Evolutionary conservation across 2,113 vertebrate genomes (phyloP), one percentile per base, ranked within the genome.

Genomic region (Thalassoma bifasciatum): DNA sequence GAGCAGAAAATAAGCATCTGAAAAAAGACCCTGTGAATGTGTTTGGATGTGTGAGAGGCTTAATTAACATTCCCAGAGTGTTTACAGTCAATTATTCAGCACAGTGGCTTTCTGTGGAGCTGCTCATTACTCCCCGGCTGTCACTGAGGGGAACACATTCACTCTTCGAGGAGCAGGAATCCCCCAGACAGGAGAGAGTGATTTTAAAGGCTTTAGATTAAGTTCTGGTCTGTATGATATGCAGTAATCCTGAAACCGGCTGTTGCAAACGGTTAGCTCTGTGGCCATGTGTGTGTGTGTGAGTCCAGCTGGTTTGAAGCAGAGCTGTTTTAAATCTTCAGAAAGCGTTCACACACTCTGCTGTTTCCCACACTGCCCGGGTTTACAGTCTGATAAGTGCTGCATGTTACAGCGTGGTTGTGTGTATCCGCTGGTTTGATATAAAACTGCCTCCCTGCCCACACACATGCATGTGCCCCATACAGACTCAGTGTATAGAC

Each of bases 51-150:
- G 86, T 87, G 84, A 88, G 90, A 84, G 77, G 83, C 85, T 81
- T 93, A 93, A 93, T 93, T 93, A 93, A 90, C 91, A 91, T 92
- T 91, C 92, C 80, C 90, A 38, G 67, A 78, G 82, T 93, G 91
- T 93, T 93, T 93, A 93, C 89, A 90, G 90, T 91, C 84, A 92
- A 88, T 93, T 90, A 92, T 89, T 92, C 84, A 89, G 89, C 87
- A 83, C 84, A 66, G 87, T 68, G 81, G 77, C 87, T 89, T 88
- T 84, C 77, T 83, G 58, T 82, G 74, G 83, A 90, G 87, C 80
- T 68, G 69, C 76, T 91, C 85, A 88, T 93, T 93, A 91, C 69
- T 61, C 75, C 54, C 66, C 66, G 49, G 44, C 86, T 83, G 82
- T 91, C 87, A 87, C 88, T 79, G 81, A 89, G 81, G 79, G 85